Evolutionary conservation across 2,113 vertebrate species (phyloP).

Genomic region (Gobius niger): DNA sequence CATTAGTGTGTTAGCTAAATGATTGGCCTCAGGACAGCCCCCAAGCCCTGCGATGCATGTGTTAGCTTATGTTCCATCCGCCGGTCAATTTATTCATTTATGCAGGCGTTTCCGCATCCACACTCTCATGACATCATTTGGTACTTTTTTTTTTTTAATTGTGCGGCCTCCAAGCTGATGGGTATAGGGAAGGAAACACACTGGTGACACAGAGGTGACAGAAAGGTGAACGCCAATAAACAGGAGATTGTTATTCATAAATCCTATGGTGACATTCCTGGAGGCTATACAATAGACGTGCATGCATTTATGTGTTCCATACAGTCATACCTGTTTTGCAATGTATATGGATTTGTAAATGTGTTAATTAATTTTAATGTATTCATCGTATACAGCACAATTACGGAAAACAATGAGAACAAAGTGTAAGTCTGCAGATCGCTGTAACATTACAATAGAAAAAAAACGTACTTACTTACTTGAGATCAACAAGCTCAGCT

Average conservation of each 20-base stretch:
- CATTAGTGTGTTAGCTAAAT: slow-evolving; percentile 79
- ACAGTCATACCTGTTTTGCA: not conserved
- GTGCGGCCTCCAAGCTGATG: slow-evolving; percentile 37
- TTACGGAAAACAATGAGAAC: not conserved
- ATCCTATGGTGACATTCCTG: slow-evolving; percentile 9
- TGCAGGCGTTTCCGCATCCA: slow-evolving; percentile 55
- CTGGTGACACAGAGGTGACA: slow-evolving; percentile 15
- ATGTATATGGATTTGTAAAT: not conserved
- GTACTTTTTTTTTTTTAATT: slow-evolving; percentile 39
- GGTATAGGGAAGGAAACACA: slow-evolving; percentile 20
- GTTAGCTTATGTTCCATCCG: slow-evolving; percentile 63
- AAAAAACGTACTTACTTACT: not conserved
- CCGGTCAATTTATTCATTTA: slow-evolving; percentile 74
- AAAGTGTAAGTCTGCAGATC: not conserved
- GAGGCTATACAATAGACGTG: slow-evolving; percentile 10
- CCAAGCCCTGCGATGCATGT: slow-evolving; percentile 70
- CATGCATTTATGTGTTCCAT: not conserved
- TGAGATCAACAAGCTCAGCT: no score
- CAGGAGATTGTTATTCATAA: not conserved
- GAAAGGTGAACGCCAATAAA: slow-evolving; percentile 10
- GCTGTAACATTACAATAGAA: not conserved
- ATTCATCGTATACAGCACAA: not conserved
- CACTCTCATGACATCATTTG: slow-evolving; percentile 52
- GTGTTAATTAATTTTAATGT: not conserved
- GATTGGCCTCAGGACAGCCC: slow-evolving; percentile 80